Evolutionary conservation across 1,140 invertebrate genomes (phyloP).

Genomic region (Drosophila guanche): DNA sequence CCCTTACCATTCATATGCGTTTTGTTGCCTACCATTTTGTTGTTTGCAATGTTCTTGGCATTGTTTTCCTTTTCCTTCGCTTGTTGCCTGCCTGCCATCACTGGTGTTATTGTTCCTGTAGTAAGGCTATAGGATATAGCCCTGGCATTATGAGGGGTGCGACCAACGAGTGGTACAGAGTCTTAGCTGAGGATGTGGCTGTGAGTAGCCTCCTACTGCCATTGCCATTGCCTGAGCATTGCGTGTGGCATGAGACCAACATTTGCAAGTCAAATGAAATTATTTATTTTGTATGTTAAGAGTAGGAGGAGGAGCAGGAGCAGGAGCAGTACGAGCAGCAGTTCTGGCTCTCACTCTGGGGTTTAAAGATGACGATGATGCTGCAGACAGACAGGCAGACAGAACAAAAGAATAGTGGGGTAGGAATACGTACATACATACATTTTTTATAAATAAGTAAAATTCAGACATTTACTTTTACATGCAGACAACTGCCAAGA

Average conservation of each 20-base stretch:
- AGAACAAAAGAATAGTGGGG: conserved; percentile 26
- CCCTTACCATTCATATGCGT: conserved; percentile 28
- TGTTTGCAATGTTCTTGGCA: conserved; percentile 63
- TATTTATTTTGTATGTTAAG: conserved; percentile 61
- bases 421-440: conserved; percentile 39
- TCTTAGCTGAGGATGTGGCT: conserved; percentile 19
- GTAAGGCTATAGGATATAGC: conserved; percentile 7
- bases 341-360: background rate
- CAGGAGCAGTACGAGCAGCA: background rate
- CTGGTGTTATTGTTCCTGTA: conserved; percentile 7
- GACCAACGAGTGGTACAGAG: conserved; percentile 2
- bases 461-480: conserved; percentile 41
- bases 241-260: conserved; percentile 47
- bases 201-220: conserved; percentile 20
- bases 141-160: conserved; percentile 36
- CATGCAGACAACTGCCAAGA: conserved; percentile 27
- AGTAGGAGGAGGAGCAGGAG: background rate
- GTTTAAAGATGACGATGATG: conserved; percentile 25
- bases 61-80: conserved; percentile 45
- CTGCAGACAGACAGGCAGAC: background rate
- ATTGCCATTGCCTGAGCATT: conserved; percentile 8
- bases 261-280: conserved; percentile 80
- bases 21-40: conserved; percentile 56
- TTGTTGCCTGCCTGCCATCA: conserved; percentile 1
- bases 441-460: conserved; percentile 62